A percentile compares a stretch with the other conserved stretches of the same genome.
phyloP scores from a whole-genome alignment of 2,888 invertebrate genomes.

The Norana najaformis region DNA sequence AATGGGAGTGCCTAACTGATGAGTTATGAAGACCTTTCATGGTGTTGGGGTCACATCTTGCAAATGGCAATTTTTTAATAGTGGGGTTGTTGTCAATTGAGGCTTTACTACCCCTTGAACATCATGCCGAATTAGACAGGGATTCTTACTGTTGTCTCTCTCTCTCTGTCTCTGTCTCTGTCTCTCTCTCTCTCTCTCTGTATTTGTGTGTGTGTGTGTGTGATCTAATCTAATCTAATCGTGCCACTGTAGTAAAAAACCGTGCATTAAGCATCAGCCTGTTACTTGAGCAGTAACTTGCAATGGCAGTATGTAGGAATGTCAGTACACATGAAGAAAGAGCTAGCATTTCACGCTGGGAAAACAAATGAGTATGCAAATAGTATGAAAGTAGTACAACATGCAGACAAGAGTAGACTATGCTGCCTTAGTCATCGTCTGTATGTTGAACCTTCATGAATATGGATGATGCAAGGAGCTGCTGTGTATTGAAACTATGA shows the following conservation, averaged over 20 bases:
- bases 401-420: background rate
- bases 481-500: background rate
- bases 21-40: no score
- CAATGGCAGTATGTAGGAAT: background rate
- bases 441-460: background rate
- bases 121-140: background rate
- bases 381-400: background rate
- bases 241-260: no score
- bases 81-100: background rate
- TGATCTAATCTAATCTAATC: background rate
- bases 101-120: no score
- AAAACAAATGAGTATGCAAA: no score
- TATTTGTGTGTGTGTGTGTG: no score
- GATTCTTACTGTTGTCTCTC: background rate
- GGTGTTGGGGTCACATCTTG: background rate
- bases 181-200: background rate
- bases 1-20: no score
- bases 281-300: background rate
- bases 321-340: no score
- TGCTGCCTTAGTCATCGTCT: background rate
- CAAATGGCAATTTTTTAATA: background rate
- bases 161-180: background rate
- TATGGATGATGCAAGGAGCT: background rate
- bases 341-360: no score
- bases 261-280: background rate